Evolutionary conservation across 1,140 invertebrate genomes (phyloP), one percentile per base, ranked within the genome.

Genomic region (Cephus cinctus): DNA sequence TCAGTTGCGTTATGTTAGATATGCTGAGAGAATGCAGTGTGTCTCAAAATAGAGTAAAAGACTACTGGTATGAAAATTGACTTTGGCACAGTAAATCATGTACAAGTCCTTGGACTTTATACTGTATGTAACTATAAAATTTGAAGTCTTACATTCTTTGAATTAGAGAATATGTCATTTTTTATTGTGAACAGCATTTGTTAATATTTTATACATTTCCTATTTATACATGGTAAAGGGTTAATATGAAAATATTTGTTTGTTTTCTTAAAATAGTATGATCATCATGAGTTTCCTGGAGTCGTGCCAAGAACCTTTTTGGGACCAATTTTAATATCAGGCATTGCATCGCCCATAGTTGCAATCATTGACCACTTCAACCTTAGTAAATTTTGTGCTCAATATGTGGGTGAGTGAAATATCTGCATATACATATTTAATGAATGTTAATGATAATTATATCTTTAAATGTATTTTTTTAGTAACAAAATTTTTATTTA

Each of bases 201-300:
- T 30, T 30, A 9, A 11, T 9, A 30, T 11, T 11, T 30, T 11
- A 30, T 30, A 2, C 27, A 9, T 30, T 12, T 2, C 27, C 2
- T 12, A 9, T 30, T 12, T 30, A 30, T 12, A 19, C 12, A 38
- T 11, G 36, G 8, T 14, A 19, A 6, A 41, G 14, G 21, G 11
- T 18, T 21, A 27, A 27, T 19, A 39, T 5, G 31, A 22, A 21
- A 22, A 45, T 35, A 36, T 35, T 34, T 21, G 5, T 46, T n/a
- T n/a, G 23, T 48, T 56, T 71, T 75, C 62, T 56, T 80, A 86
- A 11, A 41, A 69, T 75, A 98, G 93, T 99, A 98, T 79, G 97
- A 99, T 79, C 96, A 99, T 79, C 80, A 91, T 69, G 91, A 98
- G 71, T 99, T 96, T 81, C 96, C 97, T 59, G 97, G 98, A 43